These are phyloP conservation scores for Beroe ovata DNA, from an alignment of 37 sponge, comb jelly and placozoan genomes.

Conservation along the genomic window DNA sequence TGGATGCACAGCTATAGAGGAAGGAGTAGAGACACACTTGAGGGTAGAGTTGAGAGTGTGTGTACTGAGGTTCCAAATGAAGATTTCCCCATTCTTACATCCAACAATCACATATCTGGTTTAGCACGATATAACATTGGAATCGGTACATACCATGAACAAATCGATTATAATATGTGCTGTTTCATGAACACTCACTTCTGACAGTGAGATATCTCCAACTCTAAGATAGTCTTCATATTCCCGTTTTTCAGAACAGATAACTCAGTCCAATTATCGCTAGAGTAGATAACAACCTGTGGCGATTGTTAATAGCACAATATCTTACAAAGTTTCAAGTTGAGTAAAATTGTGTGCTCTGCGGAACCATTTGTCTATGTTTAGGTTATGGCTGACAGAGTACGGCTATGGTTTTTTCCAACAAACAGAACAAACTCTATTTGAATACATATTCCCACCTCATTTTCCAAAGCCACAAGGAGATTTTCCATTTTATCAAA, in stretches of 20 bases:
- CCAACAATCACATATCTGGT: slow-evolving; percentile 40
- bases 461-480: slow-evolving; percentile 19
- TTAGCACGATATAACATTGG: too few relatives aligned
- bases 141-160: too few relatives aligned
- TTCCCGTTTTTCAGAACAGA: neutral
- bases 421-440: too few relatives aligned
- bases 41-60: neutral
- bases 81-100: slow-evolving; percentile 24
- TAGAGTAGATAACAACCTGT: neutral
- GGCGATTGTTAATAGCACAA: too few relatives aligned
- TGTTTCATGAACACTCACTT: too few relatives aligned
- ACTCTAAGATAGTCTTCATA: neutral
- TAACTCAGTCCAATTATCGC: neutral
- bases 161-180: too few relatives aligned
- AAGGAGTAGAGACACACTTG: slow-evolving; percentile 39
- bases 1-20: slow-evolving; percentile 49
- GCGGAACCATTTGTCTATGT: too few relatives aligned
- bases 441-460: too few relatives aligned
- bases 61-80: neutral
- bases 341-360: too few relatives aligned
- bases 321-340: too few relatives aligned
- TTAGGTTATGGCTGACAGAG: too few relatives aligned
- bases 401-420: too few relatives aligned
- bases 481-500: slow-evolving; percentile 32
- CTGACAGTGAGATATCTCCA: slow-evolving; percentile 22